phyloP scores from a whole-genome alignment of 2,113 vertebrate genomes.

The Spea bombifrons region DNA sequence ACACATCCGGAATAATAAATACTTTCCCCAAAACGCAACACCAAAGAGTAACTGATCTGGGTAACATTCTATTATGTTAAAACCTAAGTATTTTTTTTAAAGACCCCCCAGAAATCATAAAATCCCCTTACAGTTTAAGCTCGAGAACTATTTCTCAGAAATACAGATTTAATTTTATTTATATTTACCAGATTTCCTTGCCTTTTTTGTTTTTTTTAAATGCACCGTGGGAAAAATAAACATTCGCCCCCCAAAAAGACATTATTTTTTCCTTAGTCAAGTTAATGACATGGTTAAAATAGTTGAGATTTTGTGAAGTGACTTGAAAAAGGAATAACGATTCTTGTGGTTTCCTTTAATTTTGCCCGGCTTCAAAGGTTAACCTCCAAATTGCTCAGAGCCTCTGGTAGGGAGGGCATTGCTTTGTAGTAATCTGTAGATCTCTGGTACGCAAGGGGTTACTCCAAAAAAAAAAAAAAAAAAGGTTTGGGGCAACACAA shows the following conservation, averaged over 20 bases:
- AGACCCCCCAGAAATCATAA: background rate
- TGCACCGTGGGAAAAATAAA: constrained; percentile 19
- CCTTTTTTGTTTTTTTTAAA: background rate
- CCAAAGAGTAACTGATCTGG: too few relatives aligned
- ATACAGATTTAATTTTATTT: background rate
- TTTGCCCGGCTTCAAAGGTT: constrained; percentile 6
- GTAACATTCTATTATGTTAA: too few relatives aligned
- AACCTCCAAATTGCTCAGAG: background rate
- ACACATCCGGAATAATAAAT: too few relatives aligned
- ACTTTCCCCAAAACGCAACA: too few relatives aligned
- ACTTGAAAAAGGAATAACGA: background rate
- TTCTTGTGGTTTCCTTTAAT: constrained; percentile 5
- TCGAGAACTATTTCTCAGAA: background rate
- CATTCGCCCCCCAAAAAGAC: background rate
- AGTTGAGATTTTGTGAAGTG: constrained; percentile 8
- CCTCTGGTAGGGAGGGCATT: background rate
- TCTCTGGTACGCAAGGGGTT: background rate
- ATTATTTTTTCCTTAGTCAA: background rate
- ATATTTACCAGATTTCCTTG: background rate
- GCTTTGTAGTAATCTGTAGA: background rate
- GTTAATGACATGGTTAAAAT: constrained; percentile 22
- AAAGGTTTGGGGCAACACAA: background rate
- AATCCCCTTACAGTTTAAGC: background rate
- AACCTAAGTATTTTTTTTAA: too few relatives aligned
- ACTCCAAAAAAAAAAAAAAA: too few relatives aligned